These are phyloP conservation scores for Nomada fabriciana DNA, from an alignment of 2,888 invertebrate species.

Conservation along the genomic window DNA sequence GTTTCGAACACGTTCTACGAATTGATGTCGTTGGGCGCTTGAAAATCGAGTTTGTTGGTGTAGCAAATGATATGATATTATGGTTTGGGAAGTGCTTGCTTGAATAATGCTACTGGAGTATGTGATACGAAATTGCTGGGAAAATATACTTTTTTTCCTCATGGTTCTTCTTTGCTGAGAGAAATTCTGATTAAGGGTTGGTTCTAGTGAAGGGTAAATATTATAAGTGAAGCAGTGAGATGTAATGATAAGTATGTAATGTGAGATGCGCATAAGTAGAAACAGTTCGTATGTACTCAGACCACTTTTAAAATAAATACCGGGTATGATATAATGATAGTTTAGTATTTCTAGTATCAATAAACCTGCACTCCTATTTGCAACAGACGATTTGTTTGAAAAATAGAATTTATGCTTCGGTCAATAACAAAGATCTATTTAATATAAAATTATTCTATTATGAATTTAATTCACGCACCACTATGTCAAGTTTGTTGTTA, in stretches of 20 bases:
- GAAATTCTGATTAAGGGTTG: not conserved
- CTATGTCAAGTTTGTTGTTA: too few relatives aligned
- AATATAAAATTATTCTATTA: too few relatives aligned
- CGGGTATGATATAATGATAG: too few relatives aligned
- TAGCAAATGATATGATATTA: not conserved
- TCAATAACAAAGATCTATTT: too few relatives aligned
- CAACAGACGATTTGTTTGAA: not conserved
- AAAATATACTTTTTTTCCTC: not conserved
- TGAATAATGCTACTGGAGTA: not conserved
- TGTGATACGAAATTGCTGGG: not conserved
- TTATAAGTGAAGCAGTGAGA: not conserved
- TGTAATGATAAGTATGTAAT: not conserved
- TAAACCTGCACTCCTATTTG: too few relatives aligned
- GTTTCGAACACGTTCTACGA: not conserved
- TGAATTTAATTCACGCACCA: too few relatives aligned
- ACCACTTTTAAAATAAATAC: not conserved
- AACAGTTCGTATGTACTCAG: not conserved
- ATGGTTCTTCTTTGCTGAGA: not conserved
- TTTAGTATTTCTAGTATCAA: too few relatives aligned
- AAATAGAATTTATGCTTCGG: too few relatives aligned
- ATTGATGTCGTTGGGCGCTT: not conserved
- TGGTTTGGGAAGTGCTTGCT: not conserved
- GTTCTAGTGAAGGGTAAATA: not conserved
- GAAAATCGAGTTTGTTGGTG: not conserved
- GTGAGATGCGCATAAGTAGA: not conserved